phyloP scores from a whole-genome alignment of 2,797 vertebrate genomes.

The Pangasius mekongensis region DNA sequence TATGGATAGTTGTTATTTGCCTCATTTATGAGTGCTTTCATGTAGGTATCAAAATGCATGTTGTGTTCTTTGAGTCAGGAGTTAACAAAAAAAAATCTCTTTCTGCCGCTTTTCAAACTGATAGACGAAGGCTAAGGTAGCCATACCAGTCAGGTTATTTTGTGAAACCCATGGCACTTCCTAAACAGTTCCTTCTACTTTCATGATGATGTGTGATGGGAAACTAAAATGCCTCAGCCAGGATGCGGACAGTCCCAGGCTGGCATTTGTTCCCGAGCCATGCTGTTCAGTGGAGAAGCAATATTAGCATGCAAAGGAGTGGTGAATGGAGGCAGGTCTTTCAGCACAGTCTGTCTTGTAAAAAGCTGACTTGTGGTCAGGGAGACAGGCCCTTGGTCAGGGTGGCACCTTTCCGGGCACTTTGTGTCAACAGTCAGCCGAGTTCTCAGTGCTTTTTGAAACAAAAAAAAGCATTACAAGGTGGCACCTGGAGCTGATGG shows the following conservation, averaged over 20 bases:
- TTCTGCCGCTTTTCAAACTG: not conserved
- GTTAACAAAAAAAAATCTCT: not conserved
- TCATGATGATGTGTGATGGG: not conserved
- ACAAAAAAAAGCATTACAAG: not conserved
- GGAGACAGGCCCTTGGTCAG: not conserved
- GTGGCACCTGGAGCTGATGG: not conserved
- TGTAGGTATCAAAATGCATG: not conserved
- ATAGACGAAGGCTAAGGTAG: not conserved
- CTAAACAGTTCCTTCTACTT: not conserved
- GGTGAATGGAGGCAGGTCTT: not conserved
- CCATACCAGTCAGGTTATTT: not conserved
- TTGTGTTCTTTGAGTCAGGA: not conserved
- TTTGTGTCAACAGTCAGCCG: not conserved
- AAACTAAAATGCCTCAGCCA: not conserved
- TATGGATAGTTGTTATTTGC: not conserved
- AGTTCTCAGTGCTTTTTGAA: not conserved
- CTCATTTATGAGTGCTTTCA: not conserved
- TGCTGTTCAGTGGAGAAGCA: not conserved
- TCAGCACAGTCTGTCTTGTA: not conserved
- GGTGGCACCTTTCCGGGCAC: not conserved
- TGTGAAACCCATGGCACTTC: not conserved
- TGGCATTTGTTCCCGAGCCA: not conserved
- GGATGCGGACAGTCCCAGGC: too few relatives aligned
- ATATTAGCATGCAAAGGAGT: not conserved
- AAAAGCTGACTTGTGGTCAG: constrained; percentile 4